phyloP scores from a whole-genome alignment of 2,113 vertebrate species.

The Otis tarda region DNA sequence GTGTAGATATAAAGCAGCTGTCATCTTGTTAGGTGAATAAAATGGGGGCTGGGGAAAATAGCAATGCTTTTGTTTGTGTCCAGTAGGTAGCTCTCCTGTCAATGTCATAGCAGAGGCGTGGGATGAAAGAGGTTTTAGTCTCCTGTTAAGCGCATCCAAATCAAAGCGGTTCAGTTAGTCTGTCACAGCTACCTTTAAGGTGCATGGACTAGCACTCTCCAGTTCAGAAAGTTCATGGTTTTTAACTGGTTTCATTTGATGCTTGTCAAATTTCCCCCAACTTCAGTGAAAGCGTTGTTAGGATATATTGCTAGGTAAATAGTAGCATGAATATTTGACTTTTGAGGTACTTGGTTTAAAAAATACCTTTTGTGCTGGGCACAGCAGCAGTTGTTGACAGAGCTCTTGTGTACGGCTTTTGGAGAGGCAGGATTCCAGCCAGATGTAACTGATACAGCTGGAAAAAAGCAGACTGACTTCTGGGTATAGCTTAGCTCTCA shows the following conservation, averaged over 20 bases:
- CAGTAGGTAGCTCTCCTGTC: neutral
- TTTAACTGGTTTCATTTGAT: neutral
- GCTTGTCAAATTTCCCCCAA: neutral
- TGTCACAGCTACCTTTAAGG: neutral
- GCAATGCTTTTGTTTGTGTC: neutral
- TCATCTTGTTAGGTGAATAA: conserved; percentile 8
- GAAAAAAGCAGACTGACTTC: neutral
- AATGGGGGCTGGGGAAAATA: neutral
- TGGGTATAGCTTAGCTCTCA: neutral
- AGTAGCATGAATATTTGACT: neutral
- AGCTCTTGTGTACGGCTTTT: neutral
- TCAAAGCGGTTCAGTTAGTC: neutral
- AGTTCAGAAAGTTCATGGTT: neutral
- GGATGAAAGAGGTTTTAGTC: neutral
- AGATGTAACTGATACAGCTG: conserved; percentile 44
- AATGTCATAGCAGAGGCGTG: neutral
- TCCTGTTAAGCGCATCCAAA: neutral
- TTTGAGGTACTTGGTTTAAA: neutral
- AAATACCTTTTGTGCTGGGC: conserved; percentile 6
- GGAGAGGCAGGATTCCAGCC: conserved; percentile 22
- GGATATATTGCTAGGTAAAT: neutral
- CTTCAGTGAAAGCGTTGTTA: neutral
- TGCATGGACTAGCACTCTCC: neutral
- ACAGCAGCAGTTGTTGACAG: neutral
- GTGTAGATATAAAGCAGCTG: conserved; percentile 18